Conservation (phyloP, 1,140 invertebrate genomes). For the Ruditapes philippinarum region DNA sequence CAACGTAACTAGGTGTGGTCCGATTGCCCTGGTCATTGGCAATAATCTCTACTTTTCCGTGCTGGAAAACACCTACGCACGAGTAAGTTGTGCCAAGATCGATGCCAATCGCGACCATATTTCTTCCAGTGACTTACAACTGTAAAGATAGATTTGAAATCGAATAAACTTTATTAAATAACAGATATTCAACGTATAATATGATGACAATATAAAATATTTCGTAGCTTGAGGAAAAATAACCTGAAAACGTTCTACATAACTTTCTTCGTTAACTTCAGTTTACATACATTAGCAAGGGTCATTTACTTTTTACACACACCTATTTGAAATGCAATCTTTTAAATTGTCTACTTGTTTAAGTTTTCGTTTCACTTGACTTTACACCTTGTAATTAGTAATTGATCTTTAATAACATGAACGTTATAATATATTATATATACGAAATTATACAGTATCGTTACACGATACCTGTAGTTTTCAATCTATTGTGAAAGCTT, state of each 20-base stretch:
- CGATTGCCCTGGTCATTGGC: constrained; percentile 97
- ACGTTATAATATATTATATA: no score
- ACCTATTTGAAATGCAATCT: no score
- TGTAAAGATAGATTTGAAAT: neutral
- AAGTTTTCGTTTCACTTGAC: no score
- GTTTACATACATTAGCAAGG: no score
- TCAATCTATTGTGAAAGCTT: no score
- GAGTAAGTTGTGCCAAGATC: constrained; percentile 89
- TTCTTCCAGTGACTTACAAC: neutral
- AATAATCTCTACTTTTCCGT: constrained; percentile 96
- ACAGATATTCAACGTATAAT: neutral
- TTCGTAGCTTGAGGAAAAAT: neutral
- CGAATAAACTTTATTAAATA: neutral
- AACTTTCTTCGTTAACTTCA: no score
- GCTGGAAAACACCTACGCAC: constrained; percentile 88
- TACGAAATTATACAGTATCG: no score
- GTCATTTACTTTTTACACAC: no score
- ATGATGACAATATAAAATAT: neutral
- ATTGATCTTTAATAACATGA: no score
- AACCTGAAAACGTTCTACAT: neutral
- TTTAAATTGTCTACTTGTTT: no score
- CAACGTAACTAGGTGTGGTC: constrained; percentile 94
- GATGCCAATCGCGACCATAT: constrained; percentile 87
- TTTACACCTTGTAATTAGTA: no score
- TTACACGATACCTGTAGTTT: no score